Percentiles rank a stretch among this genome's conserved stretches.
Conservation (phyloP, 2,797 vertebrate genomes). For the Squalus acanthias region DNA sequence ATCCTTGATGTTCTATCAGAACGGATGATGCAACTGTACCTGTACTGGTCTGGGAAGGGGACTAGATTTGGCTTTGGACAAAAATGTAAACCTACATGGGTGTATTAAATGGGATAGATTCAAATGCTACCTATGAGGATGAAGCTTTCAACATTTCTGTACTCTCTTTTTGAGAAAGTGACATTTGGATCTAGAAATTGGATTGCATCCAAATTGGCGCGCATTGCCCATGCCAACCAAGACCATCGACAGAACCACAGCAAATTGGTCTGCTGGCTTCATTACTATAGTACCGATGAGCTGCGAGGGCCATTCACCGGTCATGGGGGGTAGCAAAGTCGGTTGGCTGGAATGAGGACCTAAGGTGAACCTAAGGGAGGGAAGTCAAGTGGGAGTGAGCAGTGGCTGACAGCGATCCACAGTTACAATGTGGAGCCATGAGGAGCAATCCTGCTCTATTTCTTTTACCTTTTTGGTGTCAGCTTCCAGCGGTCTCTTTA, state of each 20-base stretch:
- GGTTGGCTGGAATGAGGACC: not conserved
- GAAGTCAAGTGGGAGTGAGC: not conserved
- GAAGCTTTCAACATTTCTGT: not conserved
- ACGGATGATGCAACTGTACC: too few relatives aligned
- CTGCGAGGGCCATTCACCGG: not conserved
- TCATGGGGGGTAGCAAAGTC: not conserved
- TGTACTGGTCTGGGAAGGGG: too few relatives aligned
- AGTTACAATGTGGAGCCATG: not conserved
- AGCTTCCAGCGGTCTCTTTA: too few relatives aligned
- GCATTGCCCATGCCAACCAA: not conserved
- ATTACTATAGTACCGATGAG: not conserved
- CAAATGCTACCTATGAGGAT: not conserved
- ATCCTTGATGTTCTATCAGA: too few relatives aligned
- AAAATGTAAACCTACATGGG: not conserved
- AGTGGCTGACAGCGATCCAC: too few relatives aligned
- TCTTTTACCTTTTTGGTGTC: not conserved
- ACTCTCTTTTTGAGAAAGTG: not conserved
- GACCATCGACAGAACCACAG: not conserved
- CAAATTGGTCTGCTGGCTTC: not conserved
- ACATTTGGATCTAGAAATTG: not conserved
- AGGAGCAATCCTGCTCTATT: not conserved
- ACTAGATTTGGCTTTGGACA: not conserved
- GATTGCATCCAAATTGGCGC: not conserved
- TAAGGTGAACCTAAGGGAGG: not conserved
- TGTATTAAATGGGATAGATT: not conserved